Evolutionary conservation across 2,113 vertebrate species (phyloP).

Genomic region (Neolamprologus kungweensis): DNA sequence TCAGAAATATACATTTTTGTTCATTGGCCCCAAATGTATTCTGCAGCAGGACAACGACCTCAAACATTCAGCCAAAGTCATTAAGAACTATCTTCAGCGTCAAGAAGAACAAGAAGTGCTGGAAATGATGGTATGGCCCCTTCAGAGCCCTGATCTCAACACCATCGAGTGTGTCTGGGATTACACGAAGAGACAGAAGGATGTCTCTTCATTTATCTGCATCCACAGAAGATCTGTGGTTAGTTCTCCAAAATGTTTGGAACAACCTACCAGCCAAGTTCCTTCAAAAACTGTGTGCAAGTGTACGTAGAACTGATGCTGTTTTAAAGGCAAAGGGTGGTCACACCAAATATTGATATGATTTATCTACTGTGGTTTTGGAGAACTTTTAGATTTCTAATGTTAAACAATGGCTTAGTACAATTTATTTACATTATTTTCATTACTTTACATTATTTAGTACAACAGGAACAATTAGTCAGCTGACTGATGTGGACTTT

Average conservation of each 20-base stretch:
- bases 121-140: neutral
- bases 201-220: neutral
- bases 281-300: neutral
- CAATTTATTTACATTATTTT: neutral
- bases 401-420: neutral
- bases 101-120: neutral
- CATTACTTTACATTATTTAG: neutral
- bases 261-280: neutral
- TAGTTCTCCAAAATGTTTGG: neutral
- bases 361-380: neutral
- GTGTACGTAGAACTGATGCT: neutral
- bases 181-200: neutral
- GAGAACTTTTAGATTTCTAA: neutral
- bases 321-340: neutral
- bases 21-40: neutral
- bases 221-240: neutral
- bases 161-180: neutral
- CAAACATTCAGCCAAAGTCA: neutral
- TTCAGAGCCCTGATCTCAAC: neutral
- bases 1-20: neutral
- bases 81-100: neutral
- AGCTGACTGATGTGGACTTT: neutral
- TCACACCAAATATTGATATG: neutral
- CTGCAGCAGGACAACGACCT: neutral
- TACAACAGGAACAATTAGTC: neutral